Conservation (phyloP, 2,797 vertebrate species). For the Clarias platycephalus region DNA sequence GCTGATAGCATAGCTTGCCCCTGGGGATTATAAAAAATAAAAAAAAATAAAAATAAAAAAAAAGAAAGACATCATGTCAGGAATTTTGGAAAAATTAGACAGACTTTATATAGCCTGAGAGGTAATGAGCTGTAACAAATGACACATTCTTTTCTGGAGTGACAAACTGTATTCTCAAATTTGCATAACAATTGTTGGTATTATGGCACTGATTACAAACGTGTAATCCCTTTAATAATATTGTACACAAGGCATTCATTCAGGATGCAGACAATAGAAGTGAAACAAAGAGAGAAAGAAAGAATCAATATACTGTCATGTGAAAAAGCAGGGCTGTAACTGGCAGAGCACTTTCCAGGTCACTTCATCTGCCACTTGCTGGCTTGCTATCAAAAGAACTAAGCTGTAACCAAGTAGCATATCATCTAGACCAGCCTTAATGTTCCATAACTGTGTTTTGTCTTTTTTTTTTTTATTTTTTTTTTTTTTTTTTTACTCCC, state of each 20-base stretch:
- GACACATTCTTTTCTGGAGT: neutral
- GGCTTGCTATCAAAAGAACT: constrained; percentile 31
- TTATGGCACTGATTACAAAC: neutral
- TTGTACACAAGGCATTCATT: neutral
- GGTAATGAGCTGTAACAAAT: neutral
- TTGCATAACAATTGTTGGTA: neutral
- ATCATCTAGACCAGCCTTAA: neutral
- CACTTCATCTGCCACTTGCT: constrained; percentile 49
- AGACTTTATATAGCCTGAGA: neutral
- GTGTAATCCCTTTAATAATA: neutral
- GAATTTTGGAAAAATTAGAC: neutral
- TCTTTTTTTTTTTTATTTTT: neutral
- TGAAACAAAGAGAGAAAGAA: constrained; percentile 45
- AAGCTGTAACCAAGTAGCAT: constrained; percentile 20
- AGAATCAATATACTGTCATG: constrained; percentile 67
- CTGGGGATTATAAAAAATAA: constrained; percentile 66
- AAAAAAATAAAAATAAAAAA: neutral
- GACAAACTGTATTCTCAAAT: neutral
- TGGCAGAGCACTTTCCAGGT: constrained; percentile 44
- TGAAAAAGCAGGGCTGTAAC: constrained; percentile 33
- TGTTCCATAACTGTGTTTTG: neutral
- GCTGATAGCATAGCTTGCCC: constrained; percentile 92
- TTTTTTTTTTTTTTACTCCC: neutral
- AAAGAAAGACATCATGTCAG: constrained; percentile 16
- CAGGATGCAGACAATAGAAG: neutral